Evolutionary conservation across 1,140 invertebrate species (phyloP).

Genomic region (Drosophila paulistorum): DNA sequence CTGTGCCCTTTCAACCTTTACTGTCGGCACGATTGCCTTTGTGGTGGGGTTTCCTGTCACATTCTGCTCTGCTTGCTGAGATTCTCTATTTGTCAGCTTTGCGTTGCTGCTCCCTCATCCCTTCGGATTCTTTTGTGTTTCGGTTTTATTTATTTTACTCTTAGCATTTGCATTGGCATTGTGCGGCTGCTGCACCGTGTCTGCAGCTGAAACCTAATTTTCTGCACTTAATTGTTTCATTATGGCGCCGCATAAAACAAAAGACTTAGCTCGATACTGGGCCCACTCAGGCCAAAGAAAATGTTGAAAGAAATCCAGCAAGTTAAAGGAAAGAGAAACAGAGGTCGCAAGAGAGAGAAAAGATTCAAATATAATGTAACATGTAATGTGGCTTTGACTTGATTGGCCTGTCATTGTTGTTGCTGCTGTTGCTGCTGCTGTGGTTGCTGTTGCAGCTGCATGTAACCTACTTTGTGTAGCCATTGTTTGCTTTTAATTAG

Average conservation of each 20-base stretch:
- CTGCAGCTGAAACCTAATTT: conserved; percentile 77
- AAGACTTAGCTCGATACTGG: conserved; percentile 41
- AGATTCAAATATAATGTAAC: conserved; percentile 64
- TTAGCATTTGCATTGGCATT: conserved; percentile 76
- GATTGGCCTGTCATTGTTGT: conserved; percentile 59
- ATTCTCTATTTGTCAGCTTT: not conserved
- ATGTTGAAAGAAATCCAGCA: conserved; percentile 56
- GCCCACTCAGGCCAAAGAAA: conserved; percentile 21
- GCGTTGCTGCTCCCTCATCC: conserved; percentile 26
- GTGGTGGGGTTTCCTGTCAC: conserved; percentile 50
- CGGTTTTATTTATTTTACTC: conserved; percentile 70
- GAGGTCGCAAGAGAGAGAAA: conserved; percentile 15
- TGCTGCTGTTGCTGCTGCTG: conserved; percentile 42
- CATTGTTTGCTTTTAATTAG: conserved; percentile 81
- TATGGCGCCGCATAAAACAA: conserved; percentile 78
- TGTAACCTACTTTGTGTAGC: conserved; percentile 73
- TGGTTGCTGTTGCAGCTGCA: conserved; percentile 50
- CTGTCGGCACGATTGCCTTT: conserved; percentile 15
- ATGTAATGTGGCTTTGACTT: conserved; percentile 69
- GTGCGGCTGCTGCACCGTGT: conserved; percentile 39
- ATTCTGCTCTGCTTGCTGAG: conserved; percentile 43
- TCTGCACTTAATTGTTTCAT: conserved; percentile 79
- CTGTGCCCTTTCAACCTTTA: conserved; percentile 13
- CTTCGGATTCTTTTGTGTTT: conserved; percentile 39
- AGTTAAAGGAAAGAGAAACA: conserved; percentile 18